phyloP scores from a whole-genome alignment of 2,797 vertebrate genomes.

The Myotis findleyi region DNA sequence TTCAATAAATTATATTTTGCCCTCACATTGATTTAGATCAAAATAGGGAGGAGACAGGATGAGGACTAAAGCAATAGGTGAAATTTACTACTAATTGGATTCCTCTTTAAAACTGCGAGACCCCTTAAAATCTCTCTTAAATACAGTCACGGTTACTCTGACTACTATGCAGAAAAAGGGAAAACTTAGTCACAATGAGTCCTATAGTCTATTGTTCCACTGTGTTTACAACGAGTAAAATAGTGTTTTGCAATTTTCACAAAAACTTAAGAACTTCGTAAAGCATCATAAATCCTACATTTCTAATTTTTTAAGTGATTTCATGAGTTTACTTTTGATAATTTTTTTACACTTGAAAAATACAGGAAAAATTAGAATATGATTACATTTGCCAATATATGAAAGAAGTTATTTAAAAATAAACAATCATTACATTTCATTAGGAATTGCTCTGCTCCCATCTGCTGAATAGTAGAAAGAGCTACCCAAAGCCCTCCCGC shows the following conservation, averaged over 20 bases:
- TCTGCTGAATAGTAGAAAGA: background rate
- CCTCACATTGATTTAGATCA: slow-evolving; percentile 9
- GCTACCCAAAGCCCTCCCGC: background rate
- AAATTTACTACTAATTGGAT: background rate
- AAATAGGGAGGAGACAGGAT: background rate
- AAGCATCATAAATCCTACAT: background rate
- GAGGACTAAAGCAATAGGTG: background rate
- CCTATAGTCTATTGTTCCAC: background rate
- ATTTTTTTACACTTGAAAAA: slow-evolving; percentile 39
- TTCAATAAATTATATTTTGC: background rate
- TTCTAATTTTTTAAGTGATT: background rate
- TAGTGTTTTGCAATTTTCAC: background rate
- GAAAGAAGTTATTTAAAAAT: background rate
- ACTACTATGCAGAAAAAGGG: background rate
- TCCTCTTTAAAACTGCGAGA: background rate
- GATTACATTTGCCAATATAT: background rate
- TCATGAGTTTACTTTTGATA: background rate
- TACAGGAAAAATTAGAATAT: background rate
- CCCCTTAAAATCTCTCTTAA: background rate
- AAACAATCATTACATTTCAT: no score
- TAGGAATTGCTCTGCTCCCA: background rate
- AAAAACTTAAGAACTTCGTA: background rate
- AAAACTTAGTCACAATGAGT: background rate
- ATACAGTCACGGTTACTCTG: background rate
- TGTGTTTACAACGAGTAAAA: background rate